A percentile compares a stretch with the other conserved stretches of the same genome.
Evolutionary conservation across 2,113 vertebrate species (phyloP).

Genomic region (Phyllopteryx taeniolatus): DNA sequence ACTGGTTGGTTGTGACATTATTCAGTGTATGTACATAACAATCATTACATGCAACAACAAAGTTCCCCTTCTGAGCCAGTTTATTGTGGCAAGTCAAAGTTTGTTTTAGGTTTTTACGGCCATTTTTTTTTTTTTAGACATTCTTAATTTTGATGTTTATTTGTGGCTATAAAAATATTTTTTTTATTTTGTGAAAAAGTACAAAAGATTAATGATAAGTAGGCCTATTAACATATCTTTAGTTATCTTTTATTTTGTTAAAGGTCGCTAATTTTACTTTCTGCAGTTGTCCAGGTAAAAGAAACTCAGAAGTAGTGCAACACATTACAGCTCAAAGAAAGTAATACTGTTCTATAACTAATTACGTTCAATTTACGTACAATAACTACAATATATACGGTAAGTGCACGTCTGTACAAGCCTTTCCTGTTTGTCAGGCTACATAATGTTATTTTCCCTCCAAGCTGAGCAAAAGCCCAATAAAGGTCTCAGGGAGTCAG

Average conservation of each 20-base stretch:
- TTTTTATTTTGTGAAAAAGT: background rate
- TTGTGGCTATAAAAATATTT: too few relatives aligned
- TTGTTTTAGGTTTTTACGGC: background rate
- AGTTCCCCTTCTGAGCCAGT: conserved; percentile 10
- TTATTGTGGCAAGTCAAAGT: conserved; percentile 31
- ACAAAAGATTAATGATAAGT: background rate
- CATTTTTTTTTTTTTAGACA: conserved; percentile 8
- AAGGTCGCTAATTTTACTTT: background rate
- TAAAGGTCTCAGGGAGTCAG: conserved; percentile 55
- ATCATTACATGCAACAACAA: background rate
- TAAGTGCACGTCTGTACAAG: too few relatives aligned
- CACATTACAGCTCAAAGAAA: background rate
- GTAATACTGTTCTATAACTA: background rate
- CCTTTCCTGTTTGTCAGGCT: background rate
- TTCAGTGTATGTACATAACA: too few relatives aligned
- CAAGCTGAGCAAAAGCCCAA: conserved; percentile 48
- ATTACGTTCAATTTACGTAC: background rate
- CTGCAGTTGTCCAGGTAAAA: background rate
- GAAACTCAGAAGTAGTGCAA: background rate
- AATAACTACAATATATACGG: too few relatives aligned
- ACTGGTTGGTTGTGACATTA: background rate
- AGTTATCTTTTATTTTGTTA: background rate
- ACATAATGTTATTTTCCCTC: conserved; percentile 35
- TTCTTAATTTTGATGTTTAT: background rate
- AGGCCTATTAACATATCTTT: background rate